Evolutionary conservation across 2,888 invertebrate species (phyloP), one percentile per base, ranked within the genome.

Genomic region (Fragum sueziense): DNA sequence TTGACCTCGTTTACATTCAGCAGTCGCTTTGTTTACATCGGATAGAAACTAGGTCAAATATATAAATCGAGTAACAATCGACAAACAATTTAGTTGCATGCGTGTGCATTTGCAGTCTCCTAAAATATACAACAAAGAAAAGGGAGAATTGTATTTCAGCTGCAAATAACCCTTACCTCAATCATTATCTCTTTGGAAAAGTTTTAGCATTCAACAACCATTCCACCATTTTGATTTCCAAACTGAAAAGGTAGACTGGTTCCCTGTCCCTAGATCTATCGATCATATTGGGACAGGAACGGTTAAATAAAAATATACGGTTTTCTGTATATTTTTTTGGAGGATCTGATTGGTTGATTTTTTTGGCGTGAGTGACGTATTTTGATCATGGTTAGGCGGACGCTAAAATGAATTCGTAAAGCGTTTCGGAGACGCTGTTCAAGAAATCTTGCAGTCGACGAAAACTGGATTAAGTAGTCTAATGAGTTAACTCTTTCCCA

Each of bases 1-100:
- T 76, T 67, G 65, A 65, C 65, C 65, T 27, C 33, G 85, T 82
- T 82, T 84, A 82, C 79, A 80, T 85, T 80, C 25, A 17, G 4
- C 2, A 27, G 33, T 41, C 52, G 20, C 22, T 27, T 37, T 86
- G 85, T 87, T 87, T 86, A 86, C 84, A 86, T 87, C 85, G 79
- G 85, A 71, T 65, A 51, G 41, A 74, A 84, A 79, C 9, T 84
- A 79, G 84, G 84, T 84, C 84, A 78, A 57, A 22, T 9, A 22
- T 7, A 57, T 47, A 73, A 33, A 20, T 3, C n/a, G 31, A 47
- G 65, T 76, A 76, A 80, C 80, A 76, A 70, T 73, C 25, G 6
- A 27, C 25, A 61, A 62, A 31, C 22, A 20, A 27, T 34, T 0
- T 0, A 14, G 22, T 68, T 74, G 70, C 70, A 68, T 47, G 17